Percentiles rank a stretch among this genome's conserved stretches.
phyloP scores from a whole-genome alignment of 1,140 invertebrate species.

The Cephus cinctus region DNA sequence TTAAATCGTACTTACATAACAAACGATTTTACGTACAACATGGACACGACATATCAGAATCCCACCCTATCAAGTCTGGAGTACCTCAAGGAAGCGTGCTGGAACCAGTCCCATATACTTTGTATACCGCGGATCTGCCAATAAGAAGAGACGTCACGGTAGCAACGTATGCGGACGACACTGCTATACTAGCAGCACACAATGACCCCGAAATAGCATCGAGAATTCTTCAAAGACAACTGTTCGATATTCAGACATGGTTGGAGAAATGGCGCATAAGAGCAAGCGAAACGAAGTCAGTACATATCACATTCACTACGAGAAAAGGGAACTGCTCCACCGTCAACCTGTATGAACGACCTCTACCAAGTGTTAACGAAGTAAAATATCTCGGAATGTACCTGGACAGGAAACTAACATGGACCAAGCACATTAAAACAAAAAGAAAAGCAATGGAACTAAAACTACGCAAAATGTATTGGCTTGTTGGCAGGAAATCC shows the following conservation, averaged over 20 bases:
- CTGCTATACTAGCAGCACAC: constrained; percentile 17
- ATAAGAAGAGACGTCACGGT: constrained; percentile 15
- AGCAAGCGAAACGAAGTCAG: constrained; percentile 27
- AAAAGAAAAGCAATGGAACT: constrained; percentile 17
- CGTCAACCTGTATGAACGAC: constrained; percentile 16
- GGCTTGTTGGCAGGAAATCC: constrained; percentile 12
- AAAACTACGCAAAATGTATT: constrained; percentile 13
- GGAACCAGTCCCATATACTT: constrained; percentile 29
- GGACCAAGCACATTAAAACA: constrained; percentile 14
- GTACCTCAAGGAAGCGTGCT: constrained; percentile 40
- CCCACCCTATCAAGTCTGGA: constrained; percentile 18
- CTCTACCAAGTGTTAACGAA: not conserved
- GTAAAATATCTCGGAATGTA: constrained; percentile 23
- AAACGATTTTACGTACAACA: constrained; percentile 19
- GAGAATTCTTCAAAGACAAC: constrained; percentile 2
- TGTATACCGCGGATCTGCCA: constrained; percentile 39
- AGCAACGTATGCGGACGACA: constrained; percentile 31
- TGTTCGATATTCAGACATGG: constrained; percentile 25
- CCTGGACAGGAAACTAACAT: constrained; percentile 16
- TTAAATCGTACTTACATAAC: constrained; percentile 24
- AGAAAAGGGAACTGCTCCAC: constrained; percentile 21
- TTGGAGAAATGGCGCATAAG: constrained; percentile 32
- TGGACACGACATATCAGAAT: constrained; percentile 12
- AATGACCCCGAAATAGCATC: constrained; percentile 8
- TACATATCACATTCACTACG: constrained; percentile 30